Base-by-base conservation (phyloP, 2,113 vertebrate genomes). In the Hippocampus guttulatus region DNA sequence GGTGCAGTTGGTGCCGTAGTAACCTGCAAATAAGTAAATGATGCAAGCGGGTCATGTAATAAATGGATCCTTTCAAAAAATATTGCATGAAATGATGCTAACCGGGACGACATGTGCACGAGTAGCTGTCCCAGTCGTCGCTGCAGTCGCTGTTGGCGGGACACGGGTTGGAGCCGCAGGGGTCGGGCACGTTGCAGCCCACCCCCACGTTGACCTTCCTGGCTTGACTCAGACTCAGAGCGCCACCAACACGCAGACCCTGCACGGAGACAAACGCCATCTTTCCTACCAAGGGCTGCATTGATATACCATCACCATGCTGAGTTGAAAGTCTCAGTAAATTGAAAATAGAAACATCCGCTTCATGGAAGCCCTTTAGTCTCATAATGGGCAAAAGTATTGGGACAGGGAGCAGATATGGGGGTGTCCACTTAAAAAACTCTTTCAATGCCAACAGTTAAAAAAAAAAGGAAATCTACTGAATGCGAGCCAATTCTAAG, bases 21-120 rank as follows among this genome's bases (percentile, higher is more conserved):
- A 96, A 74, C 96, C 96, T 98, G 73, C 15, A 9, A 81, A 57
- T 49, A 23, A 33, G 8, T 1, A 16, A 60, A 51, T 45, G 33
- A 60, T 27, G 9, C 11, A 25, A 57, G 16, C 5, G 20, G 27
- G 6, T 5, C n/a, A 9, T 18, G 14, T 18, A 9, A 69, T 23
- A 27, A 21, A n/a, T 25, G 30, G 21, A n/a, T 57, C 4, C 20
- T 18, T 33, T 27, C 49, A 23, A 52, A 33, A 68, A 27, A 2
- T 27, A 12, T 43, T 27, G 38, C 45, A 20, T n/a, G 33, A 41
- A 58, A 4, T 20, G 54, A 60, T 2, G 78, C 90, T 82, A 71
- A 97, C 96, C 96, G 0, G 90, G 85, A 68, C 93, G 92, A 74
- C 96, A 98, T 85, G 91, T 95, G 88, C 96, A 98, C 27, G 94